A percentile compares a stretch with the other conserved stretches of the same genome.
These are phyloP conservation scores for Mylabris phalerata DNA, from an alignment of 1,140 invertebrate genomes.

Conservation along the genomic window DNA sequence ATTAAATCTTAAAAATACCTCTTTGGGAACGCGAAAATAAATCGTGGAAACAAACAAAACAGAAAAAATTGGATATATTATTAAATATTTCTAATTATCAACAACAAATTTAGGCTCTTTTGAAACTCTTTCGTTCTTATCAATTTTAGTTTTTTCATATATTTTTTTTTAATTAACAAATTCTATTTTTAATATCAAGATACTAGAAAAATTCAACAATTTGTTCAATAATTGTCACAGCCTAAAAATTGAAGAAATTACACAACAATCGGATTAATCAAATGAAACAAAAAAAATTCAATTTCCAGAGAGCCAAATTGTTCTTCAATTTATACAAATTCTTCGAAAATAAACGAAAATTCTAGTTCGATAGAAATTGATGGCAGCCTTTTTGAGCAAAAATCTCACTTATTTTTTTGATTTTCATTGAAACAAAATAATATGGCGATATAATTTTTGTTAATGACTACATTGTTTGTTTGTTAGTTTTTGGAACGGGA, in stretches of 20 bases:
- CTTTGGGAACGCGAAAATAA: conserved; percentile 14
- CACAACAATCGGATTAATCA: background rate
- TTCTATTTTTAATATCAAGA: conserved; percentile 12
- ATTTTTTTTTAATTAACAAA: conserved; percentile 4
- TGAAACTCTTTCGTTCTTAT: conserved; percentile 13
- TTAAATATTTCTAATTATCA: background rate
- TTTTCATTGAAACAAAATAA: conserved; percentile 1
- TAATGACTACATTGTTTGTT: background rate
- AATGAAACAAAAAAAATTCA: conserved; percentile 3
- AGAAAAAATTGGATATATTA: background rate
- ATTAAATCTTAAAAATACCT: conserved; percentile 13
- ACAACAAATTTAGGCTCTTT: conserved; percentile 14
- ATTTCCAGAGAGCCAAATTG: background rate
- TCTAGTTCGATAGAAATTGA: conserved; percentile 4
- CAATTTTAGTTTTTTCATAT: conserved; percentile 2
- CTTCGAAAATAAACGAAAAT: too few species aligned
- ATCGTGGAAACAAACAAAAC: conserved; percentile 1
- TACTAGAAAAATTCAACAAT: conserved; percentile 32
- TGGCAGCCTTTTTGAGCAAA: conserved; percentile 33
- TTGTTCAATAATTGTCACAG: conserved; percentile 31
- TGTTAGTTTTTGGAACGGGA: background rate
- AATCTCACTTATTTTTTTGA: conserved; percentile 28
- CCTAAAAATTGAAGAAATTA: conserved; percentile 31
- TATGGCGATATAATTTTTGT: background rate
- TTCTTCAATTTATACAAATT: too few species aligned